A percentile compares a stretch with the other conserved stretches of the same genome.
phyloP scores from a whole-genome alignment of 1,140 invertebrate species.

The Prorops nasuta region DNA sequence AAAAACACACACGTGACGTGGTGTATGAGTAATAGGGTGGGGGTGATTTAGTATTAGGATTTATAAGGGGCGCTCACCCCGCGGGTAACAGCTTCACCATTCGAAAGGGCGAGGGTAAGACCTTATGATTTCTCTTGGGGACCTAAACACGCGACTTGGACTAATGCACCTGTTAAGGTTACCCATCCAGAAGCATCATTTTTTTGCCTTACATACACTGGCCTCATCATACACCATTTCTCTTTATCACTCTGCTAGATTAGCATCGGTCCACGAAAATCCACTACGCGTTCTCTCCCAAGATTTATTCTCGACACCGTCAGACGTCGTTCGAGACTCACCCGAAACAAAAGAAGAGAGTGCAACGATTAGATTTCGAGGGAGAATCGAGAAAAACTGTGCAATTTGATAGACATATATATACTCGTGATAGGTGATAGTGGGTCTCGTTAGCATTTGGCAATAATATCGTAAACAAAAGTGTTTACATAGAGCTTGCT shows the following conservation, averaged over 20 bases:
- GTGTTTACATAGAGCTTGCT: slow-evolving; percentile 46
- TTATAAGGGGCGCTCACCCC: slow-evolving; percentile 47
- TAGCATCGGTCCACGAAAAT: too few relatives aligned
- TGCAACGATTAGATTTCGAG: neutral
- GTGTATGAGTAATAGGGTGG: slow-evolving; percentile 48
- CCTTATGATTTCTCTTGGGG: slow-evolving; percentile 53
- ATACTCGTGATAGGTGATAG: slow-evolving; percentile 21
- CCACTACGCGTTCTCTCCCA: too few relatives aligned
- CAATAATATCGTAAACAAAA: slow-evolving; percentile 52
- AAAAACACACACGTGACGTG: slow-evolving; percentile 24
- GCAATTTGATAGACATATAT: neutral
- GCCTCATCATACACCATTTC: too few relatives aligned
- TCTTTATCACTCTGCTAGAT: too few relatives aligned
- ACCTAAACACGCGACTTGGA: slow-evolving; percentile 40
- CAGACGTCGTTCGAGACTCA: slow-evolving; percentile 30
- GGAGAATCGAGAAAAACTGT: neutral
- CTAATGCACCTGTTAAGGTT: slow-evolving; percentile 51
- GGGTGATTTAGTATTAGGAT: slow-evolving; percentile 54
- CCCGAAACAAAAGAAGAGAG: slow-evolving; percentile 36
- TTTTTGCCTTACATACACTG: too few relatives aligned
- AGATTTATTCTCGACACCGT: slow-evolving; percentile 5
- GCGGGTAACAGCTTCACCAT: slow-evolving; percentile 18
- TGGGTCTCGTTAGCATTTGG: slow-evolving; percentile 42
- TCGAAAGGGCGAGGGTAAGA: slow-evolving; percentile 41
- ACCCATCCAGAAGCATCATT: slow-evolving; percentile 16